Conservation (phyloP, 2,113 vertebrate species). For the Sclerurus mexicanus region DNA sequence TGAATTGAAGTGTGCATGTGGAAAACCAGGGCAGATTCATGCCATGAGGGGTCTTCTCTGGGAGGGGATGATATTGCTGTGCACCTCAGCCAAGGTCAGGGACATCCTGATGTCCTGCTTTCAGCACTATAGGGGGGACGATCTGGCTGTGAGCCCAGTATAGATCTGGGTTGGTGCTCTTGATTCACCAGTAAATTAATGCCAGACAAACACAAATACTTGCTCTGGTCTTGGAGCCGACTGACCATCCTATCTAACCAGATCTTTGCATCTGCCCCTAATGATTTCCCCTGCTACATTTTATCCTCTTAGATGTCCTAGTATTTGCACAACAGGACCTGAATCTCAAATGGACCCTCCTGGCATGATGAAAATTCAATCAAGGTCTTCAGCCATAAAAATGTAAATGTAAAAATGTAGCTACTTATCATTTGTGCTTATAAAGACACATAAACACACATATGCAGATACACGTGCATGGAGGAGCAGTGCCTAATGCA, state of each 20-base stretch:
- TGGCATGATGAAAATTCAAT: slow-evolving; percentile 51
- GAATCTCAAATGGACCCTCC: not conserved
- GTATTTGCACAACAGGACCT: slow-evolving; percentile 14
- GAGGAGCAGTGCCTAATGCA: not conserved
- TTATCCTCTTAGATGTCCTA: slow-evolving; percentile 17
- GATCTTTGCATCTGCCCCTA: not conserved
- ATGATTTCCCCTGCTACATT: not conserved
- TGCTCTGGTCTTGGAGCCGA: not conserved
- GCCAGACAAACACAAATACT: not conserved
- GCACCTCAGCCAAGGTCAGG: not conserved
- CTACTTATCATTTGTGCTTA: not conserved
- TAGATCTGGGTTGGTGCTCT: not conserved
- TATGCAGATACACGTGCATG: not conserved
- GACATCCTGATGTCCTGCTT: not conserved
- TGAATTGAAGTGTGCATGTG: rapidly evolving
- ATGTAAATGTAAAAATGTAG: slow-evolving; percentile 30
- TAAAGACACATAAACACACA: not conserved
- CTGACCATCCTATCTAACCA: not conserved
- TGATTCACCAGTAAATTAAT: not conserved
- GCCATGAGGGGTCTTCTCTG: not conserved
- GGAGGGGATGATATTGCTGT: not conserved
- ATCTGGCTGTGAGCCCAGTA: not conserved
- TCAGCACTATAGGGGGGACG: not conserved
- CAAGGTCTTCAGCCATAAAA: slow-evolving; percentile 13
- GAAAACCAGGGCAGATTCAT: not conserved